Conservation (phyloP, 2,797 vertebrate genomes). For the Cyclura pinguis region DNA sequence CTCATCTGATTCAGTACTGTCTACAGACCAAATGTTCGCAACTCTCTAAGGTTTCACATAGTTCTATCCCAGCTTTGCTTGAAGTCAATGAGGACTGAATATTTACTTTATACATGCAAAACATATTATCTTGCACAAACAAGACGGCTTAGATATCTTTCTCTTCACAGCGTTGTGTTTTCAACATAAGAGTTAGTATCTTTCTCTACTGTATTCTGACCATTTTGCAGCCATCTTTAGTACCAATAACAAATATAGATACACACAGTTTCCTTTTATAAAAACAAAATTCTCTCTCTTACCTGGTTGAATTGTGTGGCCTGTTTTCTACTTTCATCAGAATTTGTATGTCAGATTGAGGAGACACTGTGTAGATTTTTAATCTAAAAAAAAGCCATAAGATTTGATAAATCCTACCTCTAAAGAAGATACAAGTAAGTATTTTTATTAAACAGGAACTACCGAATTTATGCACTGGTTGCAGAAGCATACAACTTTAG, state of each 20-base stretch:
- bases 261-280: neutral
- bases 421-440: slow-evolving; percentile 31
- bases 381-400: slow-evolving; percentile 84
- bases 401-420: slow-evolving; percentile 21
- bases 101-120: neutral
- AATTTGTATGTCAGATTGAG: slow-evolving; percentile 82
- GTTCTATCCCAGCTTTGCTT: no score
- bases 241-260: neutral
- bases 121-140: neutral
- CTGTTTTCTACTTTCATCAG: slow-evolving; percentile 92
- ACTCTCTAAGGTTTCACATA: neutral
- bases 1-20: no score
- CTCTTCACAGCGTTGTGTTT: neutral
- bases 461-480: neutral
- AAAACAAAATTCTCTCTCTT: slow-evolving; percentile 54
- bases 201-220: neutral
- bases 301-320: slow-evolving; percentile 87
- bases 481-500: no score
- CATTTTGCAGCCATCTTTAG: neutral
- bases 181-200: neutral
- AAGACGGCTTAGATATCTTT: neutral
- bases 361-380: slow-evolving; percentile 84
- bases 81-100: neutral
- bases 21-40: neutral
- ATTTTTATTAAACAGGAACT: neutral